These are phyloP conservation scores for Automeris io DNA, from an alignment of 2,888 invertebrate genomes.

Conservation along the genomic window DNA sequence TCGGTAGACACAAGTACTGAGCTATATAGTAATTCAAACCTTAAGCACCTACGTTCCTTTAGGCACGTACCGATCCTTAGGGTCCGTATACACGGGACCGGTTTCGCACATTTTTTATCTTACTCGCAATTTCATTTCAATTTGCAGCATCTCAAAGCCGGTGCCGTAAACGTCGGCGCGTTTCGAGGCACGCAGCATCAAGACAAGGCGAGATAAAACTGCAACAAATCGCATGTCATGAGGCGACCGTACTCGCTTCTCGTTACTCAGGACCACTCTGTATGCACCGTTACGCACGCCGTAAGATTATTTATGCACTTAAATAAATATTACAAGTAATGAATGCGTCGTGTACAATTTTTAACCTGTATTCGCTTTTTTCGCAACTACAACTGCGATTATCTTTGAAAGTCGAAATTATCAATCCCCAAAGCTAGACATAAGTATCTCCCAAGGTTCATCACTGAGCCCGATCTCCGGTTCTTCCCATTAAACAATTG, in stretches of 20 bases:
- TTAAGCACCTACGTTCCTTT: too few relatives aligned
- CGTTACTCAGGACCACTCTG: constrained; percentile 22
- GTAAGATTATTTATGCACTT: not conserved
- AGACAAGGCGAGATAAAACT: constrained; percentile 39
- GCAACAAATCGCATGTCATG: constrained; percentile 65
- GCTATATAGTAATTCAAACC: too few relatives aligned
- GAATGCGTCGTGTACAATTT: too few relatives aligned
- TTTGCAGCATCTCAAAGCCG: constrained; percentile 6
- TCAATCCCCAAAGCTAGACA: too few relatives aligned
- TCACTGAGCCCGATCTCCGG: too few relatives aligned
- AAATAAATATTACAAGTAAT: constrained; percentile 15
- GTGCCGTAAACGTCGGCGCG: constrained; percentile 7
- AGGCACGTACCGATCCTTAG: too few relatives aligned
- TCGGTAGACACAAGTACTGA: too few relatives aligned
- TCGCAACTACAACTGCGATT: constrained; percentile 9
- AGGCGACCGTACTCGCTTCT: constrained; percentile 48
- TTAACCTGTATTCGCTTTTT: too few relatives aligned
- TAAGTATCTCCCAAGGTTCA: too few relatives aligned
- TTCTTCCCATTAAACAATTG: too few relatives aligned
- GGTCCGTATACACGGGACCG: not conserved
- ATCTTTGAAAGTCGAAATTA: too few relatives aligned
- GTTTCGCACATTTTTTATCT: constrained; percentile 1
- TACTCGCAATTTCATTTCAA: constrained; percentile 1
- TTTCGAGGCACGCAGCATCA: constrained; percentile 6
- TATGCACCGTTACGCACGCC: constrained; percentile 45